Evolutionary conservation across 1,140 invertebrate species (phyloP).

Genomic region (Psilanteris sp.): DNA sequence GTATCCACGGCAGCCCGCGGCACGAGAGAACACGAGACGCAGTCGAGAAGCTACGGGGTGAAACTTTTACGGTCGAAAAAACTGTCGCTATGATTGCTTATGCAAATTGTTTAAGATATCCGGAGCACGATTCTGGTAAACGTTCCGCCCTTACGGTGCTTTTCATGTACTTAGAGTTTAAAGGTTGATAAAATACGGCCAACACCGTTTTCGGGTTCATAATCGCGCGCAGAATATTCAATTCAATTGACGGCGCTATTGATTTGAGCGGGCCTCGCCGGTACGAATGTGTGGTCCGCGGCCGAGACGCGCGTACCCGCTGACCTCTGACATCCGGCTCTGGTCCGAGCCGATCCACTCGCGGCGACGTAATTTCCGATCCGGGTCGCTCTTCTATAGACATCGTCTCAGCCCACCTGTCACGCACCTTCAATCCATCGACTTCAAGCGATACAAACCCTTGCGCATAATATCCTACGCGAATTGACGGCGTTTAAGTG

Average conservation of each 20-base stretch:
- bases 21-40: constrained; percentile 35
- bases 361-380: too few species aligned
- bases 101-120: constrained; percentile 81
- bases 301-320: too few species aligned
- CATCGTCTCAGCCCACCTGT: too few species aligned
- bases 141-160: constrained; percentile 35
- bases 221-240: constrained; percentile 25
- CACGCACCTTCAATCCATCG: too few species aligned
- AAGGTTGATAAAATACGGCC: constrained; percentile 52
- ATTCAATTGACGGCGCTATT: constrained; percentile 34
- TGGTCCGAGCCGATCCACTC: too few species aligned
- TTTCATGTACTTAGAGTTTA: constrained; percentile 53
- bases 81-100: constrained; percentile 79
- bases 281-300: too few species aligned
- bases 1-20: constrained; percentile 50
- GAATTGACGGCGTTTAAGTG: too few species aligned
- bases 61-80: constrained; percentile 78
- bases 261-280: constrained; percentile 39
- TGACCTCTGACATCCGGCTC: too few species aligned
- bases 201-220: constrained; percentile 17
- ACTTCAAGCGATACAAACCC: too few species aligned
- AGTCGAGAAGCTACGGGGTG: constrained; percentile 58
- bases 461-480: too few species aligned
- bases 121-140: constrained; percentile 41
- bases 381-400: too few species aligned